Conservation (phyloP, 2,888 invertebrate genomes). For the Drosophila paracracens region DNA sequence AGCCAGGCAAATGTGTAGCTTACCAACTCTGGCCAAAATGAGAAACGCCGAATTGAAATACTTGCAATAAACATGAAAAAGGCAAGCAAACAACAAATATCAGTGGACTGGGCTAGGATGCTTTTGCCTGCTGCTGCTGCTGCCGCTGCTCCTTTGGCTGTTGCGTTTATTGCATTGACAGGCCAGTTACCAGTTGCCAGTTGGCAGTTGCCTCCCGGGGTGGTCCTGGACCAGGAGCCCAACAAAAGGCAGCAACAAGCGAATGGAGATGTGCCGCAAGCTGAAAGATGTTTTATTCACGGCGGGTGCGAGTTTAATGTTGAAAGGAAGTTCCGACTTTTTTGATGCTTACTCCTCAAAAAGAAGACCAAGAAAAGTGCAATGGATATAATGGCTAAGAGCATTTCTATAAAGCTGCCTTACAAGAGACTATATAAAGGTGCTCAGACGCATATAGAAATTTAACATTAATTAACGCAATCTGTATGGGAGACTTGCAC, state of each 20-base stretch:
- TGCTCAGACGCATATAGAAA: not conserved
- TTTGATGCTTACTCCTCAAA: constrained; percentile 41
- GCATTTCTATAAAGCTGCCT: constrained; percentile 20
- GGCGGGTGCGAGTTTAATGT: constrained; percentile 47
- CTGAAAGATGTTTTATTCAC: constrained; percentile 51
- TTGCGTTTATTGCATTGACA: constrained; percentile 76
- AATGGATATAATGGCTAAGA: constrained; percentile 4
- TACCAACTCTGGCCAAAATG: constrained; percentile 49
- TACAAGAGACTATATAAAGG: not conserved
- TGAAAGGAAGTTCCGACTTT: constrained; percentile 35
- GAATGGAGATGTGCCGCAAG: constrained; percentile 29
- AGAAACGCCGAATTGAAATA: constrained; percentile 72
- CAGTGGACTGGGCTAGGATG: constrained; percentile 36
- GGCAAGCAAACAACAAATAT: constrained; percentile 45
- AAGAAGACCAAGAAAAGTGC: constrained; percentile 9
- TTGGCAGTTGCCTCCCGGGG: constrained; percentile 47
- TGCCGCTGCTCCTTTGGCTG: constrained; percentile 65
- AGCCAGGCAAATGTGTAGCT: constrained; percentile 44
- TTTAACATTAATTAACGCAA: not conserved
- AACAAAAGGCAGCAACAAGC: constrained; percentile 49
- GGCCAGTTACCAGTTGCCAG: constrained; percentile 59
- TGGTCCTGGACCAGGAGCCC: constrained; percentile 26
- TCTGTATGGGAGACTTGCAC: not conserved
- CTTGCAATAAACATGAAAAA: constrained; percentile 78
- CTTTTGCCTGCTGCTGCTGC: constrained; percentile 27